Base-by-base conservation (phyloP, 2,797 vertebrate species). In the Calcarius lapponicus region DNA sequence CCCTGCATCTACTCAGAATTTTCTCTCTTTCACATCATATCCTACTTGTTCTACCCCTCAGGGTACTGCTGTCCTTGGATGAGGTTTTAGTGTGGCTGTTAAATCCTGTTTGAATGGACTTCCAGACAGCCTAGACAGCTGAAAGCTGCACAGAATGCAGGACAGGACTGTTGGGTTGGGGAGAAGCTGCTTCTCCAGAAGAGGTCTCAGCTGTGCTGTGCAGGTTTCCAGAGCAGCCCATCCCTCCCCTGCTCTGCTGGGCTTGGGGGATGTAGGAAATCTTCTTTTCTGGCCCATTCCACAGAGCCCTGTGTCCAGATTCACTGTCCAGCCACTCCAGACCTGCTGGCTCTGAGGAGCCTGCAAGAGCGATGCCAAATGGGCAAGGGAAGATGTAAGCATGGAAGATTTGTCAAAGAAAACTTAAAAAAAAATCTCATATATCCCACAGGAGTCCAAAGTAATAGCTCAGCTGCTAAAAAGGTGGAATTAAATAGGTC, bases 41-140 rank as follows among this genome's bases (percentile, higher is more conserved):
- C 64, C 26, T 69, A 56, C 72, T 73, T 69, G 20, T 81, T 86
- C 76, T 88, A 6, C 56, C 76, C 84, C 92, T 90, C 80, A n/a
- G 93, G 79, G 42, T 42, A 81, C 42, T 87, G 47, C 92, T 90
- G 86, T 86, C 72, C 80, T 87, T 91, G 87, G 74, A 92, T 54
- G 58, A 83, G 34, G 50, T 53, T 92, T 81, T 26, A 70, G 12
- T 38, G 57, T 42, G 79, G 81, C 56, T 81, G 69, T 82, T 78
- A 90, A 95, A 85, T 74, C 70, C 72, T 73, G 13, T 86, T 84
- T 90, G 93, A 53, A 81, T n/a, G 71, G 70, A 64, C 57, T 88
- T 91, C 34, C 67, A 96, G 78, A 8, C 38, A 84, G 80, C 40
- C 47, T 10, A 62, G 87, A 32, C 18, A 78, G 81, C 53, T 32